Percentiles rank a stretch among this genome's conserved stretches.
phyloP scores from a whole-genome alignment of 2,888 invertebrate genomes.

The Volucella inflata region DNA sequence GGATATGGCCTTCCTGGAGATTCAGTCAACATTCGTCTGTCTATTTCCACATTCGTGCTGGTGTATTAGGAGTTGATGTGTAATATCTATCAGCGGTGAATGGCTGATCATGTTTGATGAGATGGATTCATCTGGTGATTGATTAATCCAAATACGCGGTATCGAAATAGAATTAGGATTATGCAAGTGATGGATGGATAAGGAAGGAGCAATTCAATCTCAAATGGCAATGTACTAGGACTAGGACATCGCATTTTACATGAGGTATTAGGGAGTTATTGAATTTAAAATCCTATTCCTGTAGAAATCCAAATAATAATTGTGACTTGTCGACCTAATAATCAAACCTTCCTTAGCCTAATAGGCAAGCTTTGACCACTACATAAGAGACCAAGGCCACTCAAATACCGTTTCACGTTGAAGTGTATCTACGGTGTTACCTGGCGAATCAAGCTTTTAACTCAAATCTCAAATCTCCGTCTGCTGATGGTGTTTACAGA shows the following conservation, averaged over 20 bases:
- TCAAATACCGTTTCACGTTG: no score
- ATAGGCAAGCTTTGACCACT: no score
- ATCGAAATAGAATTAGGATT: slow-evolving; percentile 59
- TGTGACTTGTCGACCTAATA: no score
- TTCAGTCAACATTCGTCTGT: background rate
- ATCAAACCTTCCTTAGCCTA: no score
- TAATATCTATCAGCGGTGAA: slow-evolving; percentile 23
- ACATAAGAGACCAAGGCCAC: no score
- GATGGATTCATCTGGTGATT: slow-evolving; percentile 47
- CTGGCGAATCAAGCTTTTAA: no score
- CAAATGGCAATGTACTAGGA: slow-evolving; percentile 24
- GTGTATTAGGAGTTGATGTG: slow-evolving; percentile 14
- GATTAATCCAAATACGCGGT: slow-evolving; percentile 54
- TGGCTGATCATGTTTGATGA: slow-evolving; percentile 48
- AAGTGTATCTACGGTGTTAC: no score
- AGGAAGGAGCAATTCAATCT: slow-evolving; percentile 27
- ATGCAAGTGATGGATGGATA: slow-evolving; percentile 41
- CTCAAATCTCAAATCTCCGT: no score
- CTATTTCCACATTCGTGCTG: background rate
- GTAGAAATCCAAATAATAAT: no score
- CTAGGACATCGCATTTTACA: background rate
- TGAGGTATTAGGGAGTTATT: no score
- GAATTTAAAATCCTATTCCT: no score
- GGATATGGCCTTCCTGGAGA: slow-evolving; percentile 33
- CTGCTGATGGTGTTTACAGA: no score